Conservation (phyloP, 2,888 invertebrate genomes). For the Rhagium mordax region DNA sequence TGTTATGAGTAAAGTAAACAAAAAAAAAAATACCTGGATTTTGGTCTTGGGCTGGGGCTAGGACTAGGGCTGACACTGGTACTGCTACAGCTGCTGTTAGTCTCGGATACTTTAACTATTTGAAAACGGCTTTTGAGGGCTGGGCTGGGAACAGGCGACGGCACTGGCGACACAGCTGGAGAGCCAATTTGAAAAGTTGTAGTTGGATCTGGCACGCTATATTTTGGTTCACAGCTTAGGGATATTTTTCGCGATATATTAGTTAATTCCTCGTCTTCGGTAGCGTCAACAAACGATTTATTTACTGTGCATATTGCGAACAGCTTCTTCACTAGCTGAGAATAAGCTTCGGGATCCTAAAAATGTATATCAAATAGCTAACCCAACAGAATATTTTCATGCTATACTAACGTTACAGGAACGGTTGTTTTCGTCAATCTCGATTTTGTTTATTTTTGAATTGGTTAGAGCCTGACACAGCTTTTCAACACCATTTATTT, state of each 20-base stretch:
- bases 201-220: conserved; percentile 47
- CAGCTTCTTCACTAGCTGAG: conserved; percentile 64
- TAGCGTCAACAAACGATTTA: conserved; percentile 55
- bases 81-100: conserved; percentile 38
- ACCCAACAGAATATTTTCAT: not conserved
- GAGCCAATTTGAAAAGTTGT: conserved; percentile 49
- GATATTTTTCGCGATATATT: conserved; percentile 64
- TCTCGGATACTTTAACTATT: conserved; percentile 57
- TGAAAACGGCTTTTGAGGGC: conserved; percentile 59
- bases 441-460: conserved; percentile 64
- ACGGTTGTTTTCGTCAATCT: conserved; percentile 65
- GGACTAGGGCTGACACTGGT: conserved; percentile 39
- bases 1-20: too few relatives aligned
- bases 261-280: conserved; percentile 54
- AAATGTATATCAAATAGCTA: conserved; percentile 22
- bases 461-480: conserved; percentile 64
- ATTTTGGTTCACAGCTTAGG: conserved; percentile 63
- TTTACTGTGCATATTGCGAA: conserved; percentile 65
- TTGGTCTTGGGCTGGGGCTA: conserved; percentile 39
- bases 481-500: conserved; percentile 62
- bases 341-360: conserved; percentile 64
- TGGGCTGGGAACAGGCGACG: conserved; percentile 56
- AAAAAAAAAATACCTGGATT: conserved; percentile 40
- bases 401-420: conserved; percentile 64
- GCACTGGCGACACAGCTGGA: conserved; percentile 52